Percentiles rank a stretch among this genome's conserved stretches.
phyloP scores from a whole-genome alignment of 2,797 vertebrate genomes.

The Notoglanidium macrostoma region DNA sequence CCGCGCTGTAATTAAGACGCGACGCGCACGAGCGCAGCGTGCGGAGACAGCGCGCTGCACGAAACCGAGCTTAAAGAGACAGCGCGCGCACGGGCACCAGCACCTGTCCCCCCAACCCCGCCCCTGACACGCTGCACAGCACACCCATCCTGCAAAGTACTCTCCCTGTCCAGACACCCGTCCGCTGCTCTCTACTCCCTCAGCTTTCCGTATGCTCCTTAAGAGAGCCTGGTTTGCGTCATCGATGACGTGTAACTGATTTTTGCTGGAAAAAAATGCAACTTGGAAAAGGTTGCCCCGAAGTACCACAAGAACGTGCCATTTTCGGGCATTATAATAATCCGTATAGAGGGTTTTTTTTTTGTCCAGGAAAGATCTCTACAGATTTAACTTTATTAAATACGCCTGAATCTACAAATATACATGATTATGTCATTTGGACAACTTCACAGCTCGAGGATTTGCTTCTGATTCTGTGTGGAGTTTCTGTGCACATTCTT shows the following conservation, averaged over 20 bases:
- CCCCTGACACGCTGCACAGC: background rate
- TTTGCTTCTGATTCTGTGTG: no score
- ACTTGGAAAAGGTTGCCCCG: background rate
- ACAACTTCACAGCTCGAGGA: no score
- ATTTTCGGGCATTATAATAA: background rate
- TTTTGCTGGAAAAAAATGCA: background rate
- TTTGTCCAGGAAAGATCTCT: background rate
- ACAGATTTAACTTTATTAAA: background rate
- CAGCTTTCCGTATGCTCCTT: background rate
- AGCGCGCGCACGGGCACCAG: slow-evolving; percentile 1
- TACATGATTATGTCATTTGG: background rate
- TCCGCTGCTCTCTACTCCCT: no score
- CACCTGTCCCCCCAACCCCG: background rate
- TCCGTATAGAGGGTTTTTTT: background rate
- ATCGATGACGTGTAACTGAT: background rate
- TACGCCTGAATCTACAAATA: background rate
- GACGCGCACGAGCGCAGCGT: background rate
- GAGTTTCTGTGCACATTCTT: no score
- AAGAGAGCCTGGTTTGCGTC: background rate
- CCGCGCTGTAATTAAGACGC: slow-evolving; percentile 23
- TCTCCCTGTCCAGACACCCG: background rate
- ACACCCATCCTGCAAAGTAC: background rate
- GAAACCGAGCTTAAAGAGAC: slow-evolving; percentile 48
- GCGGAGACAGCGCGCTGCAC: background rate
- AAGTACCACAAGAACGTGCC: background rate